Percentiles rank a stretch among this genome's conserved stretches.
Evolutionary conservation across 2,797 vertebrate genomes (phyloP).

Genomic region (Perodicticus potto): DNA sequence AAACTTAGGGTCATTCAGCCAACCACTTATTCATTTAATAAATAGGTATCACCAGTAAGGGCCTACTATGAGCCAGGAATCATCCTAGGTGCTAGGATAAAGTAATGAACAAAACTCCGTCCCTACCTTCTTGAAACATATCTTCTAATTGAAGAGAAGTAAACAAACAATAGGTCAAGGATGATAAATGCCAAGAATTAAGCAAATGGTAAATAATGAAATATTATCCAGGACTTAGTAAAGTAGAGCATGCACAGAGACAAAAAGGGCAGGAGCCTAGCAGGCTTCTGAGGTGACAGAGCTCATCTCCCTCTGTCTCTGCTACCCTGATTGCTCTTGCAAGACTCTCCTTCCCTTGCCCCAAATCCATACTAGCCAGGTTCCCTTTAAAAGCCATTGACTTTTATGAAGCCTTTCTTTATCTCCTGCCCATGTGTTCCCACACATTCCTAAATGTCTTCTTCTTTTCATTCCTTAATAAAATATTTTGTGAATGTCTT

Average conservation of each 20-base stretch:
- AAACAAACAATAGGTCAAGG: background rate
- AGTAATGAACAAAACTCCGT: background rate
- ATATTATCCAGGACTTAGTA: background rate
- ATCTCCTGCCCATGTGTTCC: background rate
- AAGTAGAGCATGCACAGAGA: background rate
- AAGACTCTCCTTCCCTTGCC: background rate
- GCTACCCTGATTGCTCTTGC: background rate
- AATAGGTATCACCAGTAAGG: background rate
- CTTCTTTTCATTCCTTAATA: background rate
- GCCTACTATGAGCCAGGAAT: background rate
- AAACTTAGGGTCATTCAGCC: background rate
- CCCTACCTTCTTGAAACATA: background rate
- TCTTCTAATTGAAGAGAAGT: background rate
- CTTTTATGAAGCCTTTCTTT: background rate
- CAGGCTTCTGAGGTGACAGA: background rate
- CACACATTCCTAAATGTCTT: background rate
- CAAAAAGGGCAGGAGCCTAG: background rate
- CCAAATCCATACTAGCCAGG: background rate
- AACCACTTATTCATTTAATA: background rate
- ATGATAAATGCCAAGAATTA: background rate
- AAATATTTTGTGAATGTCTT: background rate
- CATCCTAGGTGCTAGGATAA: background rate
- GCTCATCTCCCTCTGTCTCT: accelerated
- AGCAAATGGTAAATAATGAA: background rate
- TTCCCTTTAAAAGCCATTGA: background rate